These are phyloP conservation scores for Pogonomyrmex californicus DNA, from an alignment of 1,140 invertebrate species.

Conservation along the genomic window DNA sequence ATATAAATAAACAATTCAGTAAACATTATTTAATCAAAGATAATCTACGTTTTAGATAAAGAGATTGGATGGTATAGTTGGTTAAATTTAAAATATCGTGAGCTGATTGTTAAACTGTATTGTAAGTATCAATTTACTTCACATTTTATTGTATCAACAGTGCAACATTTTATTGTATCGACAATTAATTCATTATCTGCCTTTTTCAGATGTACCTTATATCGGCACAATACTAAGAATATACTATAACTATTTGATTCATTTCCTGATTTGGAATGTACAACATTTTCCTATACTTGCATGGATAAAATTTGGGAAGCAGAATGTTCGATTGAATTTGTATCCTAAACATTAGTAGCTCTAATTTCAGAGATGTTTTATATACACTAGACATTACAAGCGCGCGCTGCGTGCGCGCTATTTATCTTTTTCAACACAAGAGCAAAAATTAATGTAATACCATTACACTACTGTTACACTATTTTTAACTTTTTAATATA, in stretches of 20 bases:
- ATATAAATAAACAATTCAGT: not conserved
- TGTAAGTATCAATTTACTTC: conserved; percentile 48
- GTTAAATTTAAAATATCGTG: conserved; percentile 6
- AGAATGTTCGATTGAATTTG: not conserved
- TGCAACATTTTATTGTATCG: not conserved
- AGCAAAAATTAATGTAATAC: too few species aligned
- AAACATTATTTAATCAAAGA: not conserved
- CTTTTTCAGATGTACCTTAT: conserved; percentile 68
- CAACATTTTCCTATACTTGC: conserved; percentile 59
- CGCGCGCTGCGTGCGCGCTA: too few species aligned
- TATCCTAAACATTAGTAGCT: conserved; percentile 15
- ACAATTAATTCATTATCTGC: not conserved
- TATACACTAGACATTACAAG: not conserved
- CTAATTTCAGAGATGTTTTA: not conserved
- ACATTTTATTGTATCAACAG: not conserved
- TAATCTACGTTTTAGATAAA: conserved; percentile 42
- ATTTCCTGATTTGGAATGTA: conserved; percentile 5
- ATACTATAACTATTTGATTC: conserved; percentile 41
- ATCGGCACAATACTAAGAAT: conserved; percentile 63
- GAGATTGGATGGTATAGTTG: conserved; percentile 52
- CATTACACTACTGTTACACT: too few species aligned
- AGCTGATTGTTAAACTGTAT: not conserved
- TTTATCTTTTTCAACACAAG: too few species aligned
- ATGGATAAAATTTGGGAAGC: conserved; percentile 62
- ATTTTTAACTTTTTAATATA: too few species aligned